Evolutionary conservation across 2,888 invertebrate species (phyloP).

Genomic region (Amiota minor): DNA sequence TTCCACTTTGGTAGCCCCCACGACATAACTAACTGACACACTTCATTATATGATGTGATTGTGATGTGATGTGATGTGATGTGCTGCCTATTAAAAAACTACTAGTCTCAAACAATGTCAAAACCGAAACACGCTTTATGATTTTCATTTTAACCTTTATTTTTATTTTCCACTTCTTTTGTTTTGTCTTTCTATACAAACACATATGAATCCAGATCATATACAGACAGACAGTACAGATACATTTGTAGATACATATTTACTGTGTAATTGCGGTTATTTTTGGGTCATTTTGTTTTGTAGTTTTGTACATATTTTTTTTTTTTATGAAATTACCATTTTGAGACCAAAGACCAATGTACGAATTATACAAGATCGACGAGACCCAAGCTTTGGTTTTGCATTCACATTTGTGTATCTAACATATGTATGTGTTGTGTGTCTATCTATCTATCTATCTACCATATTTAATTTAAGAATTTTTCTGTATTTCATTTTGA

Average conservation of each 20-base stretch:
- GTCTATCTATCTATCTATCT: not conserved
- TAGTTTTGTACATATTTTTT: not conserved
- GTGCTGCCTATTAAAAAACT: not conserved
- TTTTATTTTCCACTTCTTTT: slow-evolving; percentile 5
- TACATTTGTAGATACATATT: too few relatives aligned
- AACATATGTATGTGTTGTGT: not conserved
- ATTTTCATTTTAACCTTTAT: slow-evolving; percentile 12
- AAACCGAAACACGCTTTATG: slow-evolving; percentile 14
- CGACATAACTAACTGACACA: not conserved
- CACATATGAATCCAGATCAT: too few relatives aligned
- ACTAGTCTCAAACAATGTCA: not conserved
- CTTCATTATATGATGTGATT: too few relatives aligned
- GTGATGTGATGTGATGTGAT: too few relatives aligned
- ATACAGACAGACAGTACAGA: too few relatives aligned
- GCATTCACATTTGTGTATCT: not conserved
- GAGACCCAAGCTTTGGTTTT: not conserved
- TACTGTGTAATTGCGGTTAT: slow-evolving; percentile 9
- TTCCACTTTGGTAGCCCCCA: too few relatives aligned
- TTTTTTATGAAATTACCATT: slow-evolving; percentile 10
- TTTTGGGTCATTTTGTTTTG: slow-evolving; percentile 23
- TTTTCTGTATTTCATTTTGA: too few relatives aligned
- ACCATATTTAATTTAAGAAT: too few relatives aligned
- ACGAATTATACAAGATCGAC: not conserved
- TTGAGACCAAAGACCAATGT: slow-evolving; percentile 13
- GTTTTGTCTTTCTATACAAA: not conserved